Evolutionary conservation across 35 echinoderm and acorn worm species (phyloP), one percentile per base, ranked within the genome.

Genomic region (Amphiura filiformis): DNA sequence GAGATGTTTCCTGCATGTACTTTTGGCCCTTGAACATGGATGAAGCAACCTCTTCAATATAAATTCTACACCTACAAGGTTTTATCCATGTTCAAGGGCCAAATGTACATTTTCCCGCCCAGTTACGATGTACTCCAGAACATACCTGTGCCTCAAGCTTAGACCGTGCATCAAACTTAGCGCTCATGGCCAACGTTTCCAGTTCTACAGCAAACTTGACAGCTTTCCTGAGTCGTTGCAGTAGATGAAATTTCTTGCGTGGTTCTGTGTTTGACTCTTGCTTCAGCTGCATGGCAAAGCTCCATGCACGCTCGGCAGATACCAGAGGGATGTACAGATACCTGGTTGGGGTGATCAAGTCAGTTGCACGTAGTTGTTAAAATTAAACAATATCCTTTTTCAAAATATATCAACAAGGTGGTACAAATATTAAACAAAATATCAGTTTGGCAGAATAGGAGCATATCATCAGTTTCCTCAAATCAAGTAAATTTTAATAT

Each of bases 201-300:
- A 99, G 80, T 76, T 99, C 96, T 39, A 89, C 86, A 30, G 96
- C 92, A 85, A 90, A 94, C 42, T 94, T 94, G 35, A 99, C 90
- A 38, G 96, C 96, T 77, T 99, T 99, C 34, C 87, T 81, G 30
- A 99, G 87, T 77, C 96, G 82, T 32, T 86, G 80, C 35, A 87
- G 87, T 0, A 99, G 81, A 52, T 95, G 96, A 52, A 94, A 99
- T 23, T 84, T 35, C 77, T 99, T 99, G 56, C 93, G 76, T 5
- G 56, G 83, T 38, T 99, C 96, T 0, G 96, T 94, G 90, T 99
- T 99, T 36, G 93, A 89, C 75, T 99, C 96, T 36, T 89, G 90
- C 80, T 99, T 99, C 36, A 99, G 77, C 56, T 99, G 96, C 96
- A 99, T 99, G n/a, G 94, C 91, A 80, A 90, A 94, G 57, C 89